Evolutionary conservation across 2,113 vertebrate genomes (phyloP), one percentile per base, ranked within the genome.

Genomic region (Bufo gargarizans): DNA sequence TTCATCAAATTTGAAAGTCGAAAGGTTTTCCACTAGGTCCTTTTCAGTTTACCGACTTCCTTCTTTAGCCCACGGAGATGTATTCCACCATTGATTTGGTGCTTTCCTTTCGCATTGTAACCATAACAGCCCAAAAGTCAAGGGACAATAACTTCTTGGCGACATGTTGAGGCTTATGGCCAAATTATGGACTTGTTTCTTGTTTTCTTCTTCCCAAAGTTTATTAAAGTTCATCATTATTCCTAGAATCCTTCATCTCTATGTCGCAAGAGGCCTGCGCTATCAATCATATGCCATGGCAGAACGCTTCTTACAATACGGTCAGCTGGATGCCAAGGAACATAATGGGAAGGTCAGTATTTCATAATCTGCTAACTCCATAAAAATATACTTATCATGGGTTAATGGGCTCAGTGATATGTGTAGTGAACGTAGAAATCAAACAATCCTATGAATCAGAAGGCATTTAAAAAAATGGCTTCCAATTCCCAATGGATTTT

Each of bases 281-380:
- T 96, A 96, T 91, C 94, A 93, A 6, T 95, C 97, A 0, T 96
- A 93, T 0, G 97, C 96, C 3, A 95, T 96, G 0, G 97, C 97
- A 0, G 97, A 98, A 91, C 92, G 91, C 77, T 92, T 97, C 77
- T 91, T 92, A 86, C 91, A 91, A 0, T 91, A 95, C 0, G 94
- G 93, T 19, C 91, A 81, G 20, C 92, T 98, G 59, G 97, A 98
- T 72, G 92, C 95, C 86, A 96, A 95, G 90, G 97, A 98, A 74
- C 97, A 98, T 91, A 96, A 96, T 91, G 97, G 97, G 85, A 98
- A 98, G 95, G 97, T 98, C 89, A 19, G 33, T 22, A 56, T 13
- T 14, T 72, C 1, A 45, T 65, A 5, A 63, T 63, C 17, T 63
- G 59, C 11, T 13, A 10, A 58, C 3, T 53, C 33, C 33, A 33